phyloP scores from a whole-genome alignment of 2,113 vertebrate genomes.

The Notarius lentiginosus region DNA sequence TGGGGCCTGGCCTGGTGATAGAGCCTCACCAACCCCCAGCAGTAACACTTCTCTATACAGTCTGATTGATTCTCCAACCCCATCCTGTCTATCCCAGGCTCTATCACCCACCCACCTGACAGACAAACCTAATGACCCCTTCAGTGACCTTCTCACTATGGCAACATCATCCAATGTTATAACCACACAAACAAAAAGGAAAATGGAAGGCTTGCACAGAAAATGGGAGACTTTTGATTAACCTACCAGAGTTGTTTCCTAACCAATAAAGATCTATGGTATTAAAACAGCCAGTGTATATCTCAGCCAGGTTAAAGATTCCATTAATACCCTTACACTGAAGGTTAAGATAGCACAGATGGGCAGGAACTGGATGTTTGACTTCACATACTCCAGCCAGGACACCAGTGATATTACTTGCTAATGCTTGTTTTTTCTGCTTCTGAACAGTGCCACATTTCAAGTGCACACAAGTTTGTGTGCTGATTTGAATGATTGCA shows the following conservation, averaged over 20 bases:
- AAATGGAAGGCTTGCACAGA: constrained; percentile 84
- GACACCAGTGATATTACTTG: neutral
- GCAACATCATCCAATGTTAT: constrained; percentile 75
- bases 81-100: constrained; percentile 54
- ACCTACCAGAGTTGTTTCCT: constrained; percentile 20
- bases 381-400: neutral
- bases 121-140: constrained; percentile 79
- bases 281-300: neutral
- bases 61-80: constrained; percentile 61
- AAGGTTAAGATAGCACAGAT: too few relatives aligned
- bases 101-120: constrained; percentile 64
- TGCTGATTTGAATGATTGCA: neutral
- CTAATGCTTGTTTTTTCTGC: neutral
- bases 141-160: constrained; percentile 87
- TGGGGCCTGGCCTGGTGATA: constrained; percentile 48
- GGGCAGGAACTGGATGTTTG: neutral
- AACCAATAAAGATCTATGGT: neutral
- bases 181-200: constrained; percentile 73
- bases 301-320: neutral
- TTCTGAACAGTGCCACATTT: neutral
- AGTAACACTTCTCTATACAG: constrained; percentile 69
- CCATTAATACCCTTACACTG: neutral
- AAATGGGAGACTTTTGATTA: constrained; percentile 95
- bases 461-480: neutral
- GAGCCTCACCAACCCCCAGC: constrained; percentile 56